These are phyloP conservation scores for Andrena fulva DNA, from an alignment of 2,888 invertebrate species.

Conservation along the genomic window DNA sequence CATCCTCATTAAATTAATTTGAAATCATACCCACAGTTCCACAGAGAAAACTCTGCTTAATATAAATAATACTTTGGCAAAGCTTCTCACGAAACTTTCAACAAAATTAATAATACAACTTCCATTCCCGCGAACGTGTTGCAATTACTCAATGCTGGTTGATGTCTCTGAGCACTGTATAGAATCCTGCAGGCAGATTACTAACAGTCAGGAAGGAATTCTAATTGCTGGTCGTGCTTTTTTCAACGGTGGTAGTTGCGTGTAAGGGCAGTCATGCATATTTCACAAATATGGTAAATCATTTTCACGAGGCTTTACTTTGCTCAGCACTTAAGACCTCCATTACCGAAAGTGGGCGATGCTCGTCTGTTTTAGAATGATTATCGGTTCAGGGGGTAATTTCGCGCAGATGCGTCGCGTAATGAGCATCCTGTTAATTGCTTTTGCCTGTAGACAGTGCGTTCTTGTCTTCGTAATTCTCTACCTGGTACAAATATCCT, in stretches of 20 bases:
- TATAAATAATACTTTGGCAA: background rate
- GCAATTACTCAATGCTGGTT: background rate
- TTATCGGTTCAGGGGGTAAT: constrained; percentile 63
- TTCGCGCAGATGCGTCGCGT: constrained; percentile 54
- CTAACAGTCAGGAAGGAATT: background rate
- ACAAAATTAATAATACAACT: too few relatives aligned
- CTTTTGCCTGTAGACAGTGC: constrained; percentile 51
- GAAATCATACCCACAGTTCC: background rate
- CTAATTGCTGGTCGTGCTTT: background rate
- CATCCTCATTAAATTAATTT: background rate
- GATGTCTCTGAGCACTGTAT: too few relatives aligned
- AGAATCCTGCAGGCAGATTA: background rate
- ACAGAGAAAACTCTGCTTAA: background rate
- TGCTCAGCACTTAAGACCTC: constrained; percentile 31
- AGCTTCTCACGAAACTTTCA: background rate
- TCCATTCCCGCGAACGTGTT: too few relatives aligned
- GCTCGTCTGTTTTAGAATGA: constrained; percentile 53
- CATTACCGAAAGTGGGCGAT: constrained; percentile 39
- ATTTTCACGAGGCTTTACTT: constrained; percentile 26
- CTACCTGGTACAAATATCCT: background rate
- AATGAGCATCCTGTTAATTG: constrained; percentile 74
- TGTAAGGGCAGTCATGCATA: background rate
- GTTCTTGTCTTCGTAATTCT: constrained; percentile 28
- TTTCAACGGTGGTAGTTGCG: background rate
- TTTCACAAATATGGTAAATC: constrained; percentile 20